Evolutionary conservation across 2,888 invertebrate species (phyloP), one percentile per base, ranked within the genome.

Genomic region (Allygus modestus): DNA sequence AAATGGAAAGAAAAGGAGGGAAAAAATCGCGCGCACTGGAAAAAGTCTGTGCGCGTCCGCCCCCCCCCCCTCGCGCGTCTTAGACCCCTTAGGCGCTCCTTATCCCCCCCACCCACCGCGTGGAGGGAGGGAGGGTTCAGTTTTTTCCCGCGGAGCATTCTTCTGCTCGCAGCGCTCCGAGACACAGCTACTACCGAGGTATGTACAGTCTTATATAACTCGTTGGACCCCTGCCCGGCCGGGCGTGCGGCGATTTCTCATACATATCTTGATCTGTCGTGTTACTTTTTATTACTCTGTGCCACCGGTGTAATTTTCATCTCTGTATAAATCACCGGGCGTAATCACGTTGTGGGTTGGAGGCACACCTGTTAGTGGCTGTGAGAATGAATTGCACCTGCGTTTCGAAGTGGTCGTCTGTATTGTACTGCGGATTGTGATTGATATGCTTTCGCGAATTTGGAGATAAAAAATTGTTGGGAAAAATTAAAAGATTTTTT

Each of bases 61-160:
- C 65, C 75, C 84, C 69, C 84, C 81, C 43, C 84, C 61, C 20
- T 65, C 43, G 33, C 75, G 43, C 54, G 43, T 73, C 51, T 54
- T 65, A 65, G 69, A 46, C 83, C 75, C 73, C 83, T 73, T 28
- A 33, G 75, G 83, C 83, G 83, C 83, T 75, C 83, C 83, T 83
- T 83, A 23, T 41, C 73, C 84, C 75, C 75, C 81, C 84, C 69
- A 1, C 65, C n/a, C 20, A 23, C 81, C 61, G 58, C 83, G 61
- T 46, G 84, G 75, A 75, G 81, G 85, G 65, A 75, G 85, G 75
- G 84, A 82, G 82, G 65, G 41, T 54, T 61, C 61, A 23, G 75
- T 75, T 83, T 83, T 83, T 83, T 83, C 83, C 83, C 83, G 83
- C 83, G 54, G 12, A 73, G 61, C 83, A 83, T 83, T 83, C 83